Base-by-base conservation (phyloP, 1,140 invertebrate genomes). In the Rhagoletis pomonella region DNA sequence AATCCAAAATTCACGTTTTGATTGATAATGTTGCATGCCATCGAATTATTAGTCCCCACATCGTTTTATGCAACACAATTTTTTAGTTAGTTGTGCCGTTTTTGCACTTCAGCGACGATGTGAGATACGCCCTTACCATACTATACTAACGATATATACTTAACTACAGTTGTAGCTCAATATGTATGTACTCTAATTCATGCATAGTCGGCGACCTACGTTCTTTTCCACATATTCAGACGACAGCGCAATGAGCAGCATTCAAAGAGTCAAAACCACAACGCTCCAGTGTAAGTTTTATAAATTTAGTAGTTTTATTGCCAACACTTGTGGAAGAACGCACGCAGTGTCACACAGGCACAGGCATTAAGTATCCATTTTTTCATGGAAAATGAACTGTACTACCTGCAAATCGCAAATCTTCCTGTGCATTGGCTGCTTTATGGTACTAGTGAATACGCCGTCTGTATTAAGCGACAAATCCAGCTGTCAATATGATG, bases 401-500 rank as follows among this genome's bases (percentile, higher is more conserved):
- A 12, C 29, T 12, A 47, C 39, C 39, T 2, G 42, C 14, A n/a
- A 47, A 73, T 6, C 42, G 44, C 67, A 17, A 47, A 73, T 44
- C 14, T 39, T n/a, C 6, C 14, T 1, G 3, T 2, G 65, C 12
- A 4, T 69, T 3, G 10, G 29, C 42, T 39, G 67, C 39, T 4
- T 67, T 9, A 39, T 29, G 29, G 19, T 73, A 7, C 42, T 73
- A 12, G 12, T 65, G 19, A 17, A 73, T 10, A 4, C 44, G 39
- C 39, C 67, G 12, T 14, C 44, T 9, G 12, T 73, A 17, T 14
- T 17, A 7, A 39, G 9, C 3, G 42, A 44, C 14, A 73, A 73
- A 73, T 44, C 39, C 67, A 73, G 67, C 42, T 73, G 67, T n/a
- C 67, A 14, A 73, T 73, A 73, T 73, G 67, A 73, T 10, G 67